Evolutionary conservation across 2,888 invertebrate genomes (phyloP).

Genomic region (Nematopogon swammerdamellus): DNA sequence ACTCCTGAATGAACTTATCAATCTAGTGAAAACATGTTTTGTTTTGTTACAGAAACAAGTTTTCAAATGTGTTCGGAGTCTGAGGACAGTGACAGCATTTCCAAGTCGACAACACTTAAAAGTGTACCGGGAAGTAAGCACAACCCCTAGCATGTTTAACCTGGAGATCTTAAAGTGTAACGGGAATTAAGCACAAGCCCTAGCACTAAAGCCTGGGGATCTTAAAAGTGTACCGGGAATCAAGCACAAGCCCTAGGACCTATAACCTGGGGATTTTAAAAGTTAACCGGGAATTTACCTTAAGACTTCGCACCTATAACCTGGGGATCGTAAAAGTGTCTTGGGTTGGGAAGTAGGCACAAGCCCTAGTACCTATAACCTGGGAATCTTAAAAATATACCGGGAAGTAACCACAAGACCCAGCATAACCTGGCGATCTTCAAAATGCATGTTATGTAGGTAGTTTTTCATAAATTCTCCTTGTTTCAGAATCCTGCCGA

Average conservation of each 20-base stretch:
- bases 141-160: not conserved
- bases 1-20: no score
- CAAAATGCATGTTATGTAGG: no score
- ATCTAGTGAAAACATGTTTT: no score
- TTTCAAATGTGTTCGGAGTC: slow-evolving; percentile 49
- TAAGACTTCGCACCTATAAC: no score
- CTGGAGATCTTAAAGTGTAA: slow-evolving; percentile 3
- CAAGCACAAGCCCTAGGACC: slow-evolving; percentile 3
- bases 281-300: slow-evolving; percentile 8
- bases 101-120: slow-evolving; percentile 30
- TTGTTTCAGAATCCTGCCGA: slow-evolving; percentile 42
- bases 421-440: no score
- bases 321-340: slow-evolving; percentile 8
- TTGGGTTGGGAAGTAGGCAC: slow-evolving; percentile 10
- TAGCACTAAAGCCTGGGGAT: no score
- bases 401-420: no score
- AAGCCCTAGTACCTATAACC: not conserved
- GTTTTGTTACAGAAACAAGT: slow-evolving; percentile 48
- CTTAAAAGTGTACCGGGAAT: slow-evolving; percentile 9
- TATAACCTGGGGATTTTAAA: slow-evolving; percentile 3
- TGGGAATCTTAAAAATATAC: no score
- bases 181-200: slow-evolving; percentile 11
- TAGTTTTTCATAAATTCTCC: no score
- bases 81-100: slow-evolving; percentile 51
- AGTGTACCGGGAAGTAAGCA: slow-evolving; percentile 10